Evolutionary conservation across 2,113 vertebrate species (phyloP).

Genomic region (Sinocyclocheilus anophthalmus): DNA sequence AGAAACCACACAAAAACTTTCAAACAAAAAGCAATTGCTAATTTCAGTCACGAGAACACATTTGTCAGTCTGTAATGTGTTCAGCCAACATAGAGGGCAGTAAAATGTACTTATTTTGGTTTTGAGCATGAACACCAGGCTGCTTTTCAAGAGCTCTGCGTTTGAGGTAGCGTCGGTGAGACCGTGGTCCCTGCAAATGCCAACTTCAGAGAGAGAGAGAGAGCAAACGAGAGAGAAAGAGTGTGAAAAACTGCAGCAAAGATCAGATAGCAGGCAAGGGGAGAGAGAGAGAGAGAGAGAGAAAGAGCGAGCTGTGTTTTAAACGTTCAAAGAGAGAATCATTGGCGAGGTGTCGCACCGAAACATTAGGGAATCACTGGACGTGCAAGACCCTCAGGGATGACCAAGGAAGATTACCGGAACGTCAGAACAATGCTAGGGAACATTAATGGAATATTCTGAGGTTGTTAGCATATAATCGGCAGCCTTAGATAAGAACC

Average conservation of each 20-base stretch:
- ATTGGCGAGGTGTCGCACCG: slow-evolving; percentile 29
- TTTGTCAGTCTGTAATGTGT: neutral
- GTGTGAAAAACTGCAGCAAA: slow-evolving; percentile 28
- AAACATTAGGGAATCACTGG: slow-evolving; percentile 33
- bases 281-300: slow-evolving; percentile 15
- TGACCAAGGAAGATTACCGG: slow-evolving; percentile 39
- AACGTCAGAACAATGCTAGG: slow-evolving; percentile 2
- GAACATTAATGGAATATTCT: slow-evolving; percentile 42
- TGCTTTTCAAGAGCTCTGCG: slow-evolving; percentile 17
- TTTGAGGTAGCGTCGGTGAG: slow-evolving; percentile 37
- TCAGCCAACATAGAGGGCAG: neutral
- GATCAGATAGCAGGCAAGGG: slow-evolving; percentile 32
- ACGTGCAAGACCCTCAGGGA: slow-evolving; percentile 10
- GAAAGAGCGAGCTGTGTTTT: slow-evolving; percentile 38
- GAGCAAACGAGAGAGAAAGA: slow-evolving; percentile 16
- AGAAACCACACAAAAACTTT: neutral
- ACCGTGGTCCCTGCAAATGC: slow-evolving; percentile 42
- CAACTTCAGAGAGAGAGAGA: slow-evolving; percentile 40
- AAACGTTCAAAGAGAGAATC: slow-evolving; percentile 10
- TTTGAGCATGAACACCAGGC: neutral
- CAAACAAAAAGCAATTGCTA: neutral
- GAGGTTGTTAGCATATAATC: slow-evolving; percentile 20
- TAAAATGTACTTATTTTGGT: slow-evolving; percentile 10
- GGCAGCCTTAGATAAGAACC: slow-evolving; percentile 26
- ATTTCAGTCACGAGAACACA: neutral